Percentiles rank a stretch among this genome's conserved stretches.
Conservation (phyloP, 1,140 invertebrate genomes). For the Vanessa tameamea region DNA sequence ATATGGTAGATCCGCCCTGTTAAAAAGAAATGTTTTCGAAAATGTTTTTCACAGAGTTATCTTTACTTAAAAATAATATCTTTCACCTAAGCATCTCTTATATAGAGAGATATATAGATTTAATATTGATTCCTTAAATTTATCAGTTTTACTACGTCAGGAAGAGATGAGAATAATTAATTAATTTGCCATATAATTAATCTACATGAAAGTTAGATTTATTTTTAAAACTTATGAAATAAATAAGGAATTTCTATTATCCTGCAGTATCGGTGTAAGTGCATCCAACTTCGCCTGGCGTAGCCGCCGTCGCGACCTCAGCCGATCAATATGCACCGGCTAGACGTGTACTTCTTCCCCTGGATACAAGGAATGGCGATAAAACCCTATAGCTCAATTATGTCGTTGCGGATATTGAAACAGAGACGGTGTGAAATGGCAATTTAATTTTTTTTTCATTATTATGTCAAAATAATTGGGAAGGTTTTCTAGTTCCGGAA, state of each 20-base stretch:
- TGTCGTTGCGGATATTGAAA: conserved; percentile 17
- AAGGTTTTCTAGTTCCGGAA: background rate
- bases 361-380: conserved; percentile 47
- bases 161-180: no score
- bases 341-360: conserved; percentile 67
- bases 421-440: background rate
- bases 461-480: no score
- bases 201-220: no score
- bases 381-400: conserved; percentile 30
- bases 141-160: no score
- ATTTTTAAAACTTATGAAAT: background rate
- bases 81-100: no score
- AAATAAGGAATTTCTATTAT: background rate
- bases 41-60: no score
- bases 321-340: conserved; percentile 73
- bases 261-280: conserved; percentile 56
- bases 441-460: background rate
- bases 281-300: conserved; percentile 50
- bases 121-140: no score
- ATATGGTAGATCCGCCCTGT: no score
- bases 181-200: no score
- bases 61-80: no score
- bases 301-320: conserved; percentile 57
- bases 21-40: no score
- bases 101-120: no score